Base-by-base conservation (phyloP, 2,888 invertebrate genomes). In the Hirtodrosophila histrioides region DNA sequence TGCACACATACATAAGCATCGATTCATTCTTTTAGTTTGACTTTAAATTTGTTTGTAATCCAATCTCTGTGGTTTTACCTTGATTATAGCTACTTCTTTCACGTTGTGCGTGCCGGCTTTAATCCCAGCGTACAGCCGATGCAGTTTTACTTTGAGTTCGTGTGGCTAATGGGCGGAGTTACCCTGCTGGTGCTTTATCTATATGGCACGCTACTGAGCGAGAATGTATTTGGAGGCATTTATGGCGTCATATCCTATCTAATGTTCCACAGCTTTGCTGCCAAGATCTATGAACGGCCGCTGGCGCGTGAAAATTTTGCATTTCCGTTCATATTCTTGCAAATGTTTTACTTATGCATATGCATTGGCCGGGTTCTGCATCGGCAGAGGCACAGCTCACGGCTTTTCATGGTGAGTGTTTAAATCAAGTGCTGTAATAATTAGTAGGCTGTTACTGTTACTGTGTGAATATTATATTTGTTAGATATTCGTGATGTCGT, bases 221-320 rank as follows among this genome's bases (percentile, higher is more conserved):
- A 94, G 51, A 95, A 95, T 53, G 88, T 96, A 1, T 91, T 94
- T 49, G 97, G 97, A 10, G 97, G 97, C 0, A 68, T 95, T 0
- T 89, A 97, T 24, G 93, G 96, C 0, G 94, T 95, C 6, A 89
- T 93, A 0, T 94, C 95, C 6, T 97, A 95, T 90, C 94, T 97
- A 78, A 95, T 94, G 84, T 97, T 97, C 90, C 97, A 97, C 90
- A 94, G 94, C 27, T 96, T 97, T 89, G 95, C 94, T 48, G 96
- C 97, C 0, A 92, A 97, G 45, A 96, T 97, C 3, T 96, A 96
- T 86, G 97, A 97, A 95, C 94, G 96, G 0, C 97, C 97, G 0
- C 95, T 97, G 39, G 93, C 97, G 45, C 92, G 97, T 24, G 97
- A 98, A 91, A 97, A 96, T 88, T 95, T 97, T 89, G 96, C 96